Percentiles rank a stretch among this genome's conserved stretches.
phyloP scores from a whole-genome alignment of 1,140 invertebrate species.

The Trachymyrmex cornetzi region DNA sequence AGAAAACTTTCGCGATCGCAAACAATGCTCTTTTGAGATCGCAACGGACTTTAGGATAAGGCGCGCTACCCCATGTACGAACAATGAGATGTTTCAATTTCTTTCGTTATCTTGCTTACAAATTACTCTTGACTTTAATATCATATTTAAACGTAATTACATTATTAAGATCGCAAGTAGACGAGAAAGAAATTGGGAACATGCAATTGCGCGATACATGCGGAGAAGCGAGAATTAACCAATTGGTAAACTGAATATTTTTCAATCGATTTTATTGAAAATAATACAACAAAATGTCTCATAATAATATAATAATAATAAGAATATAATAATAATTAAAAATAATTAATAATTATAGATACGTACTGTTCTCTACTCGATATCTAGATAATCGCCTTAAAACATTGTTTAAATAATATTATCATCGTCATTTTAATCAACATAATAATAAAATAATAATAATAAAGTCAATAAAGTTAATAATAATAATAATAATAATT shows the following conservation, averaged over 20 bases:
- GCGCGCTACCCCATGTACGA: conserved; percentile 29
- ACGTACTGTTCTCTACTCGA: conserved; percentile 85
- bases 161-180: background rate
- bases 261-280: conserved; percentile 87
- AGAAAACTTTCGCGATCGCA: conserved; percentile 13
- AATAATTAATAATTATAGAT: conserved; percentile 86
- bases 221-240: conserved; percentile 66
- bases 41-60: conserved; percentile 36
- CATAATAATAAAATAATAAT: conserved; percentile 77
- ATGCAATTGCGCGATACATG: conserved; percentile 27
- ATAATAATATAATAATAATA: conserved; percentile 83
- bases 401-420: conserved; percentile 86
- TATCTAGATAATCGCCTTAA: conserved; percentile 86
- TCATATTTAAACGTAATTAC: conserved; percentile 11
- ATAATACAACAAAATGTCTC: conserved; percentile 87
- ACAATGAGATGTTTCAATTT: conserved; percentile 54
- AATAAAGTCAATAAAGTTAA: conserved; percentile 85
- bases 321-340: conserved; percentile 84
- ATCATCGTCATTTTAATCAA: conserved; percentile 75
- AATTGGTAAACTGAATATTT: conserved; percentile 81
- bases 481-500: conserved; percentile 84
- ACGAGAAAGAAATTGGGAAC: conserved; percentile 60
- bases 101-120: conserved; percentile 25
- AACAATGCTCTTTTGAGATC: conserved; percentile 43
- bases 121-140: conserved; percentile 34